Evolutionary conservation across 1,140 invertebrate genomes (phyloP), one percentile per base, ranked within the genome.

Genomic region (Diabrotica virgifera): DNA sequence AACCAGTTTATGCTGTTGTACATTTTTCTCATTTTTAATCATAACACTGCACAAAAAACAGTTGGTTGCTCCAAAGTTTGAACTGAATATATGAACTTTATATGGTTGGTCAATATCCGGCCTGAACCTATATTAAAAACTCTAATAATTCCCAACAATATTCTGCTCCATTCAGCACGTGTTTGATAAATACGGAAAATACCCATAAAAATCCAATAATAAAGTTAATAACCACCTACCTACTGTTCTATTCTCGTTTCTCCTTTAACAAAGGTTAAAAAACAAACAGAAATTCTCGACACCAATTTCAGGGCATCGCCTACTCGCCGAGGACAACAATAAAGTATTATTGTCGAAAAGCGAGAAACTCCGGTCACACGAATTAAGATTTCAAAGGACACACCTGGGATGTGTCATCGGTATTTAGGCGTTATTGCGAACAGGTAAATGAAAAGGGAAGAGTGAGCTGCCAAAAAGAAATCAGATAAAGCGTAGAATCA

Each of bases 341-440:
- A 46, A 46, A 46, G 40, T 46, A 46, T 46, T 10, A 46, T 57
- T 53, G 52, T 53, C 52, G 52, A 53, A 50, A 53, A 24, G n/a
- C n/a, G 55, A 36, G 11, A 36, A 57, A 36, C 52, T 52, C 54
- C 60, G 36, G 67, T 69, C 67, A 69, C 67, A 69, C 61, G 62
- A 69, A 69, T 69, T 69, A 69, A 69, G 67, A 69, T 65, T 69
- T 69, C 59, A 69, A 69, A 69, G 37, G 64, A 58, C 54, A 57
- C 64, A 69, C 60, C 67, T 69, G 67, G 64, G 63, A 68, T 62
- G 60, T 69, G 67, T 69, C 67, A 69, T 60, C 63, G 55, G 50
- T 46, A 52, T 62, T 63, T 62, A 46, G 51, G 51, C 56, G 10
- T 37, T 57, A 57, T 62, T 53, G 54, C 62, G 59, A 63, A 62